Conservation (phyloP, 2,113 vertebrate genomes). For the Petromus typicus region DNA sequence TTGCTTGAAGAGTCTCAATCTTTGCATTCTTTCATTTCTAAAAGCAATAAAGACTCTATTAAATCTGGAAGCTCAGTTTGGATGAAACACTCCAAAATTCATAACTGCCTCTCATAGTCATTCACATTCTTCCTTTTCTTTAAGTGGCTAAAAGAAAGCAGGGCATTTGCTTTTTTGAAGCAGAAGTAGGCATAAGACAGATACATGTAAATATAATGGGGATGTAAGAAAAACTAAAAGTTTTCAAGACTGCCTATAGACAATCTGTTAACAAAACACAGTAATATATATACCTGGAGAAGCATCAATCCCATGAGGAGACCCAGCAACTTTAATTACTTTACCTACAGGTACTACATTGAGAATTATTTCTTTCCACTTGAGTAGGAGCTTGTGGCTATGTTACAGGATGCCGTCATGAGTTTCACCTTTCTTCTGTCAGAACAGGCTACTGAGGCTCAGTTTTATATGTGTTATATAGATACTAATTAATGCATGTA, state of each 20-base stretch:
- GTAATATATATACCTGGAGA: constrained; percentile 53
- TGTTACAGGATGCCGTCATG: neutral
- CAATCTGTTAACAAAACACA: constrained; percentile 65
- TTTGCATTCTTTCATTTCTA: neutral
- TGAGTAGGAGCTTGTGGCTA: neutral
- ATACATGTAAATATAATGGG: constrained; percentile 11
- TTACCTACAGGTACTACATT: constrained; percentile 4
- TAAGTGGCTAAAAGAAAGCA: neutral
- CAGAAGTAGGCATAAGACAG: constrained; percentile 8
- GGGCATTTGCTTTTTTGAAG: neutral
- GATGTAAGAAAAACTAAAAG: constrained; percentile 44
- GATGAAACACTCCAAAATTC: neutral
- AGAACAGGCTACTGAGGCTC: neutral
- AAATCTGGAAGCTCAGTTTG: constrained; percentile 24
- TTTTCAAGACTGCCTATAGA: neutral
- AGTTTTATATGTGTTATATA: neutral
- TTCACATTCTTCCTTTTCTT: neutral
- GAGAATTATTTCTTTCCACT: constrained; percentile 61
- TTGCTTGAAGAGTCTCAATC: neutral
- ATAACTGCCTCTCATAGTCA: neutral
- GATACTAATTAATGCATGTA: constrained; percentile 2
- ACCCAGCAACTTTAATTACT: constrained; percentile 63
- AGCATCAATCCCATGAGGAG: constrained; percentile 23
- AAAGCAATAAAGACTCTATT: neutral
- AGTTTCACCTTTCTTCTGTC: neutral